Conservation (phyloP, 2,113 vertebrate genomes). For the Todiramphus saurophagus region DNA sequence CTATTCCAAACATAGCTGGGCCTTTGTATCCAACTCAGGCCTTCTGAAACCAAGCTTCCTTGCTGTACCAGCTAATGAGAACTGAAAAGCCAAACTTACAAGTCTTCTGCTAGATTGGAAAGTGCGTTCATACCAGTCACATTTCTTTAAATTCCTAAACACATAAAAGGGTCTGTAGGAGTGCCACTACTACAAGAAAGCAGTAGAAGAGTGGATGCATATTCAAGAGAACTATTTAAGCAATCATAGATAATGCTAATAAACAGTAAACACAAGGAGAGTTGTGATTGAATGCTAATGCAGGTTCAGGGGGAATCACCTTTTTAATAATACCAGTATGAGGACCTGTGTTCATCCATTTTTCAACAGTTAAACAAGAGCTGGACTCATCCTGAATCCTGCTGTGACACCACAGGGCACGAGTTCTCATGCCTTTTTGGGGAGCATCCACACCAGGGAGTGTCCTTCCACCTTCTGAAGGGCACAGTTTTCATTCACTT, state of each 20-base stretch:
- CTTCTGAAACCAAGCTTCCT: accelerated
- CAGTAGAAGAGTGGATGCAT: neutral
- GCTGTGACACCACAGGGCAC: neutral
- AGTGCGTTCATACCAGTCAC: neutral
- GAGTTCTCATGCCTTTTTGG: neutral
- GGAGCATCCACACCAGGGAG: neutral
- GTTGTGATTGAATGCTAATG: neutral
- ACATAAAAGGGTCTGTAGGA: neutral
- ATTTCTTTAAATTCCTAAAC: neutral
- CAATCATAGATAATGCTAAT: neutral
- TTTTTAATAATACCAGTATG: neutral
- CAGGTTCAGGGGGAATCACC: neutral
- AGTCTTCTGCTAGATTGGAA: neutral
- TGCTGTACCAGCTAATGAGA: neutral
- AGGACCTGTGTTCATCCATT: neutral
- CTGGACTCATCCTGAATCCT: neutral
- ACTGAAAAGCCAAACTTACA: neutral
- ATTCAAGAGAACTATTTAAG: neutral
- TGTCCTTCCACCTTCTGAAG: neutral
- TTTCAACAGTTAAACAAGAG: neutral
- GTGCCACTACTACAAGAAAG: neutral
- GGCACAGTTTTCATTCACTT: neutral
- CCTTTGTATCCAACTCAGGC: neutral
- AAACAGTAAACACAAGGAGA: neutral
- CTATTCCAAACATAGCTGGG: neutral